These are phyloP conservation scores for Abramis brama DNA, from an alignment of 2,113 vertebrate genomes.

Conservation along the genomic window DNA sequence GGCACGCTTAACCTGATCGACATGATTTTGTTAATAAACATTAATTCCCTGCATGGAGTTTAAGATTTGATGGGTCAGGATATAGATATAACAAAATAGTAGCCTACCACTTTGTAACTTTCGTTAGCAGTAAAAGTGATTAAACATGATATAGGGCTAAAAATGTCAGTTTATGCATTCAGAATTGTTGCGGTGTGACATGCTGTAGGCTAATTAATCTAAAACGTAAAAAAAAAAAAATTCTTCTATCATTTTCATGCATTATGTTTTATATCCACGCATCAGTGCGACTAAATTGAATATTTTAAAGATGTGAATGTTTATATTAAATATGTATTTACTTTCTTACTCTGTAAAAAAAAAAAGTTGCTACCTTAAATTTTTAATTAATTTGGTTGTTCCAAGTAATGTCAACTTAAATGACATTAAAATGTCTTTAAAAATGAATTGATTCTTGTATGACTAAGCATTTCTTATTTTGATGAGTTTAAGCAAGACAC, in stretches of 20 bases:
- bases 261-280: not conserved
- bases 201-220: not conserved
- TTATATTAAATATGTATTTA: too few species aligned
- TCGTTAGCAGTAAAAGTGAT: not conserved
- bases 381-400: too few species aligned
- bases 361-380: too few species aligned
- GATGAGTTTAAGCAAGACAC: too few species aligned
- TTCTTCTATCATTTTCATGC: not conserved
- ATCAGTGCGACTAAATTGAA: too few species aligned
- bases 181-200: not conserved
- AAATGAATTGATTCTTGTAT: too few species aligned
- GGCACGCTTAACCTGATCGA: constrained; percentile 14
- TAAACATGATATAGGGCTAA: not conserved
- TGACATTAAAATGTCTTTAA: too few species aligned
- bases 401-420: too few species aligned
- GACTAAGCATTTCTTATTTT: too few species aligned
- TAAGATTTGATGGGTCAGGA: not conserved
- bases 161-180: not conserved
- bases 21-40: constrained; percentile 11
- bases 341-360: too few species aligned
- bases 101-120: not conserved
- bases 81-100: not conserved
- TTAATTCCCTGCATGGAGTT: not conserved
- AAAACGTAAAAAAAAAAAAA: too few species aligned
- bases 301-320: too few species aligned